Evolutionary conservation across 2,113 vertebrate genomes (phyloP), one percentile per base, ranked within the genome.

Genomic region (Oncorhynchus clarkii): DNA sequence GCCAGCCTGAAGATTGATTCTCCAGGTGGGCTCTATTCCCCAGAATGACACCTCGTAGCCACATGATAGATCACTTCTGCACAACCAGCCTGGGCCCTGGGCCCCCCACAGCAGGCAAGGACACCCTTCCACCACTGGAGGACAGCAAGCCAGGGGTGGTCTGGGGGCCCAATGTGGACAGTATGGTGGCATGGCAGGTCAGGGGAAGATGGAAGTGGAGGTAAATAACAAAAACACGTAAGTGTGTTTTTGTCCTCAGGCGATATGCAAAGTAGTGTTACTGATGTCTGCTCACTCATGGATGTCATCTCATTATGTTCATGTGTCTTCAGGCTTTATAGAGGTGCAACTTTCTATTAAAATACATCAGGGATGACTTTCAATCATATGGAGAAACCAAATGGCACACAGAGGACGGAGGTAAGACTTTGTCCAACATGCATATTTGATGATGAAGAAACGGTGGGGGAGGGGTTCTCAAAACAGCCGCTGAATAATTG

Each of bases 371-470:
- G 1, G 51, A 54, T 54, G 71, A 72, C 80, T 72, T 87, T 89
- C 39, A 11, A 45, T 45, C 74, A 77, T 62, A 8, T 62, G 59
- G 76, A 80, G 77, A 87, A 89, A 87, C 85, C 72, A 75, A 82
- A 90, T 74, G 78, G 81, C 83, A 79, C 79, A 79, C 83, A 79
- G 73, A 75, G 75, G 75, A 82, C 48, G 71, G 26, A 85, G 90
- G 88, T 83, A 80, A 86, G 84, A 82, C 82, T 67, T 80, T 87
- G 88, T 82, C 82, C 72, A 34, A 39, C 78, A 83, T 92, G 85
- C 85, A 93, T 92, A 75, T 90, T 90, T 92, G 79, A 93, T 86
- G 75, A 77, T 73, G 76, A 76, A 70, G 81, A 89, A 85, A 77
- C 75, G 84, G 88, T 80, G 74, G 76, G 76, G 79, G 13, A 84